phyloP scores from a whole-genome alignment of 1,140 invertebrate genomes.

The Platorchestia sp. region DNA sequence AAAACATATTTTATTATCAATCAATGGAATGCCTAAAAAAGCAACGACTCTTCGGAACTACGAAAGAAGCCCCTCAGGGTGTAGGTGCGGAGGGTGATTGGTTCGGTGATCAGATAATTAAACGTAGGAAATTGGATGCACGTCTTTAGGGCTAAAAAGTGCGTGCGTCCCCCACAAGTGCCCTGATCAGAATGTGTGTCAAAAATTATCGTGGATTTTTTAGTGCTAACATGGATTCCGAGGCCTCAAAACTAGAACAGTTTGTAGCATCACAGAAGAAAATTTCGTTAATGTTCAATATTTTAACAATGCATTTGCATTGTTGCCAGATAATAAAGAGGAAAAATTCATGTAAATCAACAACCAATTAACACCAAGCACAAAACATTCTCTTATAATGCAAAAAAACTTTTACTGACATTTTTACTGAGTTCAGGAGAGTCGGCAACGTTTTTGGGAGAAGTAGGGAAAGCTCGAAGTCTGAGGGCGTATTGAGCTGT shows the following conservation, averaged over 20 bases:
- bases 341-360: too few relatives aligned
- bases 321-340: too few relatives aligned
- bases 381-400: background rate
- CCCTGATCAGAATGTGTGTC: background rate
- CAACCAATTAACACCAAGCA: too few relatives aligned
- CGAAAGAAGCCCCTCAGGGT: background rate
- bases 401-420: background rate
- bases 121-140: slow-evolving; percentile 36
- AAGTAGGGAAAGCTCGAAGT: background rate
- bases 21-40: background rate
- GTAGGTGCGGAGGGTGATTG: background rate
- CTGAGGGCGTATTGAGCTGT: slow-evolving; percentile 42
- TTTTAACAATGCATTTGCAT: too few relatives aligned
- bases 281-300: too few relatives aligned
- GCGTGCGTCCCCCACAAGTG: background rate
- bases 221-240: background rate
- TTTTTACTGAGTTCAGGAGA: background rate
- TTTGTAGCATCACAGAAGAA: too few relatives aligned
- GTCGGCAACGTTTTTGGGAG: background rate
- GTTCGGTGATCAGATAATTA: slow-evolving; percentile 17
- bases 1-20: background rate
- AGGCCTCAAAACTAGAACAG: background rate
- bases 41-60: background rate
- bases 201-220: background rate
- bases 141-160: slow-evolving; percentile 30